Evolutionary conservation across 2,797 vertebrate species (phyloP), one percentile per base, ranked within the genome.

Genomic region (Darevskia nairensis): DNA sequence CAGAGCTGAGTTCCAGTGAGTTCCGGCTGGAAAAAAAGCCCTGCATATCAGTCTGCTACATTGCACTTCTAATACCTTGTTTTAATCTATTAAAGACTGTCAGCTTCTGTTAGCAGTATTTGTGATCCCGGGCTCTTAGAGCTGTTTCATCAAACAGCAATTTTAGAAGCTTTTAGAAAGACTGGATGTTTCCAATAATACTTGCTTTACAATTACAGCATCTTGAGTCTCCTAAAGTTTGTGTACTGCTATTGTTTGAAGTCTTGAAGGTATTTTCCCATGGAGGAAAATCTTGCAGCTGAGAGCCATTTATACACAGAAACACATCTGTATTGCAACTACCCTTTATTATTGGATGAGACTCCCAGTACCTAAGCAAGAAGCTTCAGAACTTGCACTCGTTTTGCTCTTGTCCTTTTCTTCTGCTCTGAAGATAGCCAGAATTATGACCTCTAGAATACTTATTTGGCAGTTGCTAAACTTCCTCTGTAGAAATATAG

Each of bases 111-210:
- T 32, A 68, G 8, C 39, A 68, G 3, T 76, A 61, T 0, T 0
- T 50, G 19, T 2, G 0, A 2, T 41, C 81, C 32, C 32, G 50
- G 13, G 1, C 8, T n/a, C 1, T 59, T 35, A 0, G 4, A 69
- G 25, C 29, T 86, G 89, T 91, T 77, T 41, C 7, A 84, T 90
- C 32, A 75, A 27, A 21, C 6, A 86, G 55, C 46, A 29, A 32
- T 71, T 71, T 83, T 82, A 69, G 4, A 80, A 86, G 32, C 23
- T 44, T 69, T 80, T 66, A 55, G 50, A 55, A 55, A 55, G 13
- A 15, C 50, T 55, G 13, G 50, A 55, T 55, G 50, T 55, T 55
- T 55, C 50, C 50, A 55, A 68, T 21, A 39, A 76, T 76, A 25
- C 41, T 55, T 32, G 11, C 46, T 55, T 88, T 76, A 55, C 61